Evolutionary conservation across 2,113 vertebrate genomes (phyloP), one percentile per base, ranked within the genome.

Genomic region (Hippocampus abdominalis): DNA sequence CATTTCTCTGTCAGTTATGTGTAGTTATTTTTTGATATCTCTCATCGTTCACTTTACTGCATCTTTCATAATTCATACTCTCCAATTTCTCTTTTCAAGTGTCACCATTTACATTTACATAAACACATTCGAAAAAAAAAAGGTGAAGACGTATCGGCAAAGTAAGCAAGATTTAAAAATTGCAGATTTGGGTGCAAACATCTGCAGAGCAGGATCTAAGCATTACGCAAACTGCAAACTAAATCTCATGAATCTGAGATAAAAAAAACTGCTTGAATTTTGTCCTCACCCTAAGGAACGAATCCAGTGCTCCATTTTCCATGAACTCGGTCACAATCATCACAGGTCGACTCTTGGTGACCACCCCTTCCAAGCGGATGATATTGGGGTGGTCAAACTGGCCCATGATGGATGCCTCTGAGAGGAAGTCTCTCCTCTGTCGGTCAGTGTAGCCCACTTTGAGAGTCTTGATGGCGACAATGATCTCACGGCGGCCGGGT

Each of bases 251-350:
- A 15, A 42, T 63, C 1, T 9, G 4, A 40, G 40, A 18, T 25
- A 64, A 12, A 3, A 59, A 10, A 59, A 13, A 3, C 49, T 3
- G 7, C 5, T 18, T 32, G 11, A 23, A 64, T 10, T 27, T 15
- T 23, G 23, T 36, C 3, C 94, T 94, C 79, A 99, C 97, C 92
- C 97, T 92, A 8, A 99, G 91, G 89, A 99, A 99, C 20, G 97
- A 98, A 77, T 99, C 97, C 13, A 99, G 91, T 0, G 97, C 96
- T 0, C 97, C 96, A 40, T 99, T 99, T 89, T 99, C 97, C 97
- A 99, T 99, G 91, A 99, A 99, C 75, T 99, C 97, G 0, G 97
- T 98, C 83, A 98, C 93, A 76, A 99, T 99, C 97, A 98, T 99
- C 79, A 99, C 97, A 0, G 97, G 97, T 20, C 97, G 94, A 74